Evolutionary conservation across 2,888 invertebrate genomes (phyloP), one percentile per base, ranked within the genome.

Genomic region (Schizotus pectinicornis): DNA sequence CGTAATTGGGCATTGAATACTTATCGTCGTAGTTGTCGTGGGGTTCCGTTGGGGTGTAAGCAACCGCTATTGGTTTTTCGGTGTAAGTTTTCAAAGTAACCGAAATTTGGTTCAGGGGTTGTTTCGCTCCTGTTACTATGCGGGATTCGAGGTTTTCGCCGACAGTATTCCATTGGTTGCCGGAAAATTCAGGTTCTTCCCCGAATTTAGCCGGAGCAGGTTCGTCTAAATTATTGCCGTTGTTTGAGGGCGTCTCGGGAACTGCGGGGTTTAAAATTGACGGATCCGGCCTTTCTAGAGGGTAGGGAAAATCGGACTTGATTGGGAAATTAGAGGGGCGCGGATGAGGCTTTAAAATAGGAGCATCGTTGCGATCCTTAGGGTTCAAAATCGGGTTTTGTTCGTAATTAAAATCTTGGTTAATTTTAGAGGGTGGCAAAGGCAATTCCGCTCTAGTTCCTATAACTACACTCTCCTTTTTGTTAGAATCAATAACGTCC

Each of bases 261-360:
- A 75, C 67, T 7, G 74, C 72, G 7, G 64, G 71, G 9, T 66
- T 72, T 2, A 79, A 70, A 2, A 79, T 58, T 1, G 82, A 77
- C 0, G 82, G 79, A 71, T 85, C 83, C 0, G 87, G 87, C 54
- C 84, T 81, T 68, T 87, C 86, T 11, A 88, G 74, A 0, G 84
- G 83, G 74, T 88, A 88, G 0, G 88, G 88, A 61, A 88, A 88
- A 64, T 86, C 84, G 0, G 84, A 82, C 68, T 83, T 85, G 2
- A 82, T 69, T 1, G 79, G 76, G 31, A 76, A 74, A 41, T 61
- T 64, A 11, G 50, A 41, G 8, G 72, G 68, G 56, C 72, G 70
- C 6, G 72, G 70, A 63, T 81, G 81, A 3, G 80, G 80, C 69
- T 80, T 81, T 33, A 79, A 70, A 50, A 79, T 74, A 6, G 79